Base-by-base conservation (phyloP, 1,140 invertebrate genomes). In the Chrysopa pallens region DNA sequence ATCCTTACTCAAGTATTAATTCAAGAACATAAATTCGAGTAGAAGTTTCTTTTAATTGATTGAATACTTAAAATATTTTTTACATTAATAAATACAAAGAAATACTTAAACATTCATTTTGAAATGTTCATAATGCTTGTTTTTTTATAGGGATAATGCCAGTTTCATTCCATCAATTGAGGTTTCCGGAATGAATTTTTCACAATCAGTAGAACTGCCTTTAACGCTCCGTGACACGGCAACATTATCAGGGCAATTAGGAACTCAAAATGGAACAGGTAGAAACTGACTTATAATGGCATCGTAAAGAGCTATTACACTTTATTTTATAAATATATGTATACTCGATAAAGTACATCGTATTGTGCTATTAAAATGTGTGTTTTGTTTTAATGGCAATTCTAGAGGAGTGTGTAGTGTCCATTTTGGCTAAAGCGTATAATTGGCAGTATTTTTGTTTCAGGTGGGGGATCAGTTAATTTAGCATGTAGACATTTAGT, bases 141-240 rank as follows among this genome's bases (percentile, higher is more conserved):
- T 43, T 52, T 42, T 36, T 12, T 40, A 36, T 47, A 40, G 29
- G 13, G 17, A 38, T 13, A 42, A 44, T 38, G 47, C 55, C 38
- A 59, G 64, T 28, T 53, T 68, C 8, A 67, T 89, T 51, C 84
- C 85, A 12, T 72, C 63, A 39, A 70, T 95, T 46, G 90, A 96
- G 69, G 76, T 96, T 6, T 88, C 79, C 42, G 84, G 84, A 14
- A 90, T 96, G 80, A 81, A 78, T 27, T 81, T 96, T 53, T 74
- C 77, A 28, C 91, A 95, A 57, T 90, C 88, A 0, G 87, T 96
- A 38, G 90, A 97, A 63, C 82, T 86, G 37, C 92, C 91, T 1
- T 66, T 96, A 8, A 93, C 87, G 1, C 56, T 76, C 39, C 78
- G 76, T 51, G 84, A 96, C 52, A 90, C 84, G 7, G 71, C 82